Percentiles rank a stretch among this genome's conserved stretches.
Conservation (phyloP, 2,113 vertebrate genomes). For the Gasterosteus aculeatus region DNA sequence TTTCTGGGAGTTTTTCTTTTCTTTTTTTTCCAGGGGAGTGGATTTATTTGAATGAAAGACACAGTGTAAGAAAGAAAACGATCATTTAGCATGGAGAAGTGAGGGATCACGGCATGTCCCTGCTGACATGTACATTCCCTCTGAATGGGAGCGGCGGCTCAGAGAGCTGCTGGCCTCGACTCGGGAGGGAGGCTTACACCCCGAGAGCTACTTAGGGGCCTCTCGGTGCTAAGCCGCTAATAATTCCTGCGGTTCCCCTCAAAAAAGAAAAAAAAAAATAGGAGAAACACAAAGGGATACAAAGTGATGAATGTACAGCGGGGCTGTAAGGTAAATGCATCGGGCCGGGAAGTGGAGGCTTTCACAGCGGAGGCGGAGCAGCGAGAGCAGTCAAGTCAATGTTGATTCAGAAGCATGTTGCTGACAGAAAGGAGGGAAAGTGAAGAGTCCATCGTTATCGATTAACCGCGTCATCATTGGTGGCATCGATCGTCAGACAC, state of each 20-base stretch:
- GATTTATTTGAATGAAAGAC: conserved; percentile 71
- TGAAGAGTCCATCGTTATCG: too few species aligned
- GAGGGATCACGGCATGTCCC: conserved; percentile 73
- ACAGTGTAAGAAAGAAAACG: conserved; percentile 63
- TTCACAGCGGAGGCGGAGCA: background rate
- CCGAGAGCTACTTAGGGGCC: conserved; percentile 75
- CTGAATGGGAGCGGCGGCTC: conserved; percentile 58
- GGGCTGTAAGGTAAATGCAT: conserved; percentile 48
- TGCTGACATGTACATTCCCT: conserved; percentile 71
- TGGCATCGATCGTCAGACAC: background rate
- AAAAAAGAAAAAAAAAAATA: conserved; percentile 35
- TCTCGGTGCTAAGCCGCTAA: conserved; percentile 78
- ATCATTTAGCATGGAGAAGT: conserved; percentile 71
- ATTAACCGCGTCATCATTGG: background rate
- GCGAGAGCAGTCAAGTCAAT: conserved; percentile 7
- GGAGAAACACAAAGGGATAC: conserved; percentile 70
- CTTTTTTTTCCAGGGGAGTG: conserved; percentile 41
- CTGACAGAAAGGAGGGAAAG: background rate
- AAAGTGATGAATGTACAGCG: conserved; percentile 71
- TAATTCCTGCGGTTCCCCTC: conserved; percentile 75
- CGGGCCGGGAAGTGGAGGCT: conserved; percentile 21
- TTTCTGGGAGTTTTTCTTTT: conserved; percentile 51
- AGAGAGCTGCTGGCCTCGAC: conserved; percentile 66
- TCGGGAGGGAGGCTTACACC: conserved; percentile 76
- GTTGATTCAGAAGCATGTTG: conserved; percentile 16